These are phyloP conservation scores for Chiridota heheva DNA, from an alignment of 35 echinoderm and acorn worm genomes.

Conservation along the genomic window DNA sequence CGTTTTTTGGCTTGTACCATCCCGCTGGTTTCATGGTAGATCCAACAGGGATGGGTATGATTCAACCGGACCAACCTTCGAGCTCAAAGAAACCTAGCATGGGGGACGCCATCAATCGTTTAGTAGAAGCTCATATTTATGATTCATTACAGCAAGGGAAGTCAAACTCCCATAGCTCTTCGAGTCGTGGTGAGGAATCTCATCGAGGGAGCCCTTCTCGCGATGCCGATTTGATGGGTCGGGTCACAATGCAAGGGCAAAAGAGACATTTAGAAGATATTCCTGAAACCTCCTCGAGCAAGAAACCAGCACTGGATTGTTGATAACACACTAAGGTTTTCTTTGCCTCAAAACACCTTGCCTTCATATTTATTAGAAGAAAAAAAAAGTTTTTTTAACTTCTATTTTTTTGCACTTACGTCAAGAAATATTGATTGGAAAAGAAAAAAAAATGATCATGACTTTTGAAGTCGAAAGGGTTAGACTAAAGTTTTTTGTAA, in stretches of 20 bases:
- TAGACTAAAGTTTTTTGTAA: too few relatives aligned
- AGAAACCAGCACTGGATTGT: constrained; percentile 21
- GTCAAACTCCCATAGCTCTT: constrained; percentile 34
- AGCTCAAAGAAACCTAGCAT: constrained; percentile 58
- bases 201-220: constrained; percentile 13
- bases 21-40: constrained; percentile 62
- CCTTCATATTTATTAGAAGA: constrained; percentile 38
- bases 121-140: constrained; percentile 91
- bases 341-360: constrained; percentile 42
- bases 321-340: constrained; percentile 1
- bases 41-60: constrained; percentile 50
- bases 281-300: not conserved
- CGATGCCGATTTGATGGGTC: too few relatives aligned
- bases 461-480: too few relatives aligned
- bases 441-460: too few relatives aligned
- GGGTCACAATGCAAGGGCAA: not conserved
- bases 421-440: too few relatives aligned
- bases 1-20: constrained; percentile 65
- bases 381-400: too few relatives aligned
- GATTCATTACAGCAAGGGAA: constrained; percentile 69
- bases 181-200: constrained; percentile 21
- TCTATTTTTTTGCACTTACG: too few relatives aligned
- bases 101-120: constrained; percentile 86
- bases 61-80: constrained; percentile 44
- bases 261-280: constrained; percentile 2